Evolutionary conservation across 2,888 invertebrate species (phyloP).

Genomic region (Drosophila hamatofila): DNA sequence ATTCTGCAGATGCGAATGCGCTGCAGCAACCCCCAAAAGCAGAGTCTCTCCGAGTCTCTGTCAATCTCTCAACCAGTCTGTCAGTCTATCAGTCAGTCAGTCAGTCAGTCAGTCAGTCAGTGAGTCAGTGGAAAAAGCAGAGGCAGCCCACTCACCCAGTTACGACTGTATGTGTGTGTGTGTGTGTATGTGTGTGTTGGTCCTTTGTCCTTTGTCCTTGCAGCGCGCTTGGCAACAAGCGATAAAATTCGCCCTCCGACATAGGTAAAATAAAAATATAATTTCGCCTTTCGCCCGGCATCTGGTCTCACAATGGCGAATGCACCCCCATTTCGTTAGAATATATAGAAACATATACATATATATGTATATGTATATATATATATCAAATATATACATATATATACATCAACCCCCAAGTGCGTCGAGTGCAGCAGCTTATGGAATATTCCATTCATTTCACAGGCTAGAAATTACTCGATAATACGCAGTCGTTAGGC

Average conservation of each 20-base stretch:
- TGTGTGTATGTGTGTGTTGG: slow-evolving; percentile 42
- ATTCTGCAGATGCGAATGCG: slow-evolving; percentile 78
- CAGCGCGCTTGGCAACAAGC: slow-evolving; percentile 75
- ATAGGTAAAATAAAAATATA: slow-evolving; percentile 59
- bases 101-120: slow-evolving; percentile 70
- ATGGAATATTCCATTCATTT: slow-evolving; percentile 57
- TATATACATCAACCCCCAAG: slow-evolving; percentile 60
- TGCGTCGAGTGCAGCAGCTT: slow-evolving; percentile 40
- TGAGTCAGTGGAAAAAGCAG: slow-evolving; percentile 74
- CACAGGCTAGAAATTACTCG: slow-evolving; percentile 17
- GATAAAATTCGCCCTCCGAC: slow-evolving; percentile 64
- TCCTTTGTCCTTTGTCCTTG: slow-evolving; percentile 42
- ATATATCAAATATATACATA: neutral
- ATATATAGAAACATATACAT: neutral
- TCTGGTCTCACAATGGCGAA: slow-evolving; percentile 64
- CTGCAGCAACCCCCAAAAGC: slow-evolving; percentile 55
- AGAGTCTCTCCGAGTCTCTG: slow-evolving; percentile 41
- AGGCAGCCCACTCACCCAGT: slow-evolving; percentile 80
- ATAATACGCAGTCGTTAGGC: slow-evolving; percentile 14
- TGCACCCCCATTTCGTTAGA: slow-evolving; percentile 68
- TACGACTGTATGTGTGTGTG: too few relatives aligned
- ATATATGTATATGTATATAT: neutral
- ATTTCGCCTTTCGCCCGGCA: slow-evolving; percentile 50
- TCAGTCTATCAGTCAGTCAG: slow-evolving; percentile 29
- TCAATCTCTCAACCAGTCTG: slow-evolving; percentile 77